These are phyloP conservation scores for Stercorarius parasiticus DNA, from an alignment of 2,113 vertebrate genomes.

Conservation along the genomic window DNA sequence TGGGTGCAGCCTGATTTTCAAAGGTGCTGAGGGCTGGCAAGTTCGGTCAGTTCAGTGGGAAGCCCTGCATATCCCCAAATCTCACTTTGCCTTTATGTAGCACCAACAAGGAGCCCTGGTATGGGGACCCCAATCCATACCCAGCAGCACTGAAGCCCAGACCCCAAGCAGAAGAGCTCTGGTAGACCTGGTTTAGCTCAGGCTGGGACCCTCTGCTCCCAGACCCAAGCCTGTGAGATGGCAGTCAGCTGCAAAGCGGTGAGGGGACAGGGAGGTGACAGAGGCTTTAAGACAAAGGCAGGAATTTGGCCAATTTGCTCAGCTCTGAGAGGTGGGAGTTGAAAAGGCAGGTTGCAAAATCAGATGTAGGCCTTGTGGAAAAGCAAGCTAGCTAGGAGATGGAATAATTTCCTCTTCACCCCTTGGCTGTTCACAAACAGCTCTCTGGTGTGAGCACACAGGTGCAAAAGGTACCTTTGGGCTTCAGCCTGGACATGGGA, in stretches of 20 bases:
- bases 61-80: not conserved
- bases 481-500: not conserved
- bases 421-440: not conserved
- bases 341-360: not conserved
- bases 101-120: not conserved
- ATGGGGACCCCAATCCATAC: not conserved
- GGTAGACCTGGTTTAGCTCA: not conserved
- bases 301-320: not conserved
- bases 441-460: not conserved
- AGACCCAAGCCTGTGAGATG: not conserved
- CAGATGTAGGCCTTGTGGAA: not conserved
- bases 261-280: not conserved
- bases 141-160: not conserved
- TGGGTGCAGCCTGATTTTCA: not conserved
- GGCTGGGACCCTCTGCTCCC: not conserved
- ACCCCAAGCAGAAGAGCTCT: not conserved
- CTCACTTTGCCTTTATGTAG: not conserved
- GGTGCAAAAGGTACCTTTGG: not conserved
- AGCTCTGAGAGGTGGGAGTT: not conserved
- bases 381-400: not conserved
- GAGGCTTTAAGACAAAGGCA: not conserved
- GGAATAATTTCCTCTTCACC: not conserved
- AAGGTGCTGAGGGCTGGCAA: not conserved
- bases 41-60: not conserved
- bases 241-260: not conserved